phyloP scores from a whole-genome alignment of 1,140 invertebrate species.

The Grapholita molesta region DNA sequence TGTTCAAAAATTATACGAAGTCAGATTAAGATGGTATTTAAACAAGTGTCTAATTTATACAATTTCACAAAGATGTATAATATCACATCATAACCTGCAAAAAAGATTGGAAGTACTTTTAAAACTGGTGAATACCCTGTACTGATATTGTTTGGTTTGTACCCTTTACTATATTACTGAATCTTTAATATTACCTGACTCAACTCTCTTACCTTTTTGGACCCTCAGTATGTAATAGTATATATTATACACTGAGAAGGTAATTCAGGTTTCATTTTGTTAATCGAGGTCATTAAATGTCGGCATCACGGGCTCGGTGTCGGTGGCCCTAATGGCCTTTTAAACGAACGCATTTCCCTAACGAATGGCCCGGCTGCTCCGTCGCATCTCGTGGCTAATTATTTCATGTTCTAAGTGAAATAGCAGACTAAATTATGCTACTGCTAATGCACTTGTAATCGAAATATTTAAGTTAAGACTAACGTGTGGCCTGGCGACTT shows the following conservation, averaged over 20 bases:
- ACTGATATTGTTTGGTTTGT: too few species aligned
- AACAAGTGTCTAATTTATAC: too few species aligned
- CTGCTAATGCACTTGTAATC: not conserved
- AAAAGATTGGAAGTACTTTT: too few species aligned
- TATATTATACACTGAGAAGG: constrained; percentile 19
- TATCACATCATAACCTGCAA: too few species aligned
- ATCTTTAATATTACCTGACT: too few species aligned
- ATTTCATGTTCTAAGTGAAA: constrained; percentile 10
- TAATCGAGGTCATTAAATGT: constrained; percentile 36
- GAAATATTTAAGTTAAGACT: not conserved
- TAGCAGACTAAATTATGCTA: not conserved
- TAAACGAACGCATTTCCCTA: constrained; percentile 22
- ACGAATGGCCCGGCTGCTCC: constrained; percentile 19
- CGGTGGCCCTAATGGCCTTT: constrained; percentile 26
- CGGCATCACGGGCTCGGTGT: constrained; percentile 25
- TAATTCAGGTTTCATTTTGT: constrained; percentile 33
- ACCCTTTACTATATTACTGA: too few species aligned
- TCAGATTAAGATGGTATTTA: too few species aligned
- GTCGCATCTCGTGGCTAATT: constrained; percentile 14
- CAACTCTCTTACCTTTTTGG: constrained; percentile 2
- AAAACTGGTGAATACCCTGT: too few species aligned
- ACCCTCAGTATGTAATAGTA: not conserved
- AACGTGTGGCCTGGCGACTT: too few species aligned
- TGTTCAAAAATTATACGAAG: too few species aligned
- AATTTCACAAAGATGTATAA: too few species aligned